phyloP scores from a whole-genome alignment of 2,888 invertebrate species.

The Thysanoteuthis rhombus region DNA sequence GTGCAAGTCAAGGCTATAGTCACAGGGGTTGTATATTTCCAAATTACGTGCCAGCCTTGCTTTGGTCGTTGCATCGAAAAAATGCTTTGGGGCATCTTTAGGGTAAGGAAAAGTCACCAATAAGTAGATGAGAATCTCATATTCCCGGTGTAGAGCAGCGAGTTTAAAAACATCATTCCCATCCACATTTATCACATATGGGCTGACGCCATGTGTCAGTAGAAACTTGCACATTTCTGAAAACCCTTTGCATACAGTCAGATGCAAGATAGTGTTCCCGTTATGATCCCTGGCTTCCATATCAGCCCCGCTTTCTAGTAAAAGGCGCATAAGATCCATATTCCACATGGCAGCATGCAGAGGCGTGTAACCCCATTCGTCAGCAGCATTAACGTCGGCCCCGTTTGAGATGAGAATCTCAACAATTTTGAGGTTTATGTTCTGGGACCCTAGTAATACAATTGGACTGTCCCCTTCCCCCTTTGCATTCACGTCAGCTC shows the following conservation, averaged over 20 bases:
- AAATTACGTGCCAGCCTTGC: neutral
- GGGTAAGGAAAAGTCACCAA: slow-evolving; percentile 19
- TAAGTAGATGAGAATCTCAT: neutral
- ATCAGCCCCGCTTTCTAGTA: slow-evolving; percentile 23
- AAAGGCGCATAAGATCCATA: neutral
- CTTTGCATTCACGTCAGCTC: slow-evolving; percentile 16
- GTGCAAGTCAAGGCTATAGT: neutral
- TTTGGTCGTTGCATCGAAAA: neutral
- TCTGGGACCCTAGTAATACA: neutral
- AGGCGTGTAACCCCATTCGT: slow-evolving; percentile 22
- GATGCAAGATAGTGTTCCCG: slow-evolving; percentile 13
- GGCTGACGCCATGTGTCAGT: neutral
- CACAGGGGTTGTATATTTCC: neutral
- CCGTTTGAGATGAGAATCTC: slow-evolving; percentile 17
- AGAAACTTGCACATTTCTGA: slow-evolving; percentile 16
- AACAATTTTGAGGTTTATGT: slow-evolving; percentile 14
- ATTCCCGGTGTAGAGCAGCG: slow-evolving; percentile 14
- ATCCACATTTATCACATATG: neutral
- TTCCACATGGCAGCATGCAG: slow-evolving; percentile 14
- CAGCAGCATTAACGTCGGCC: neutral
- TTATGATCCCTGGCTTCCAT: slow-evolving; percentile 17
- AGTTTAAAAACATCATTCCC: slow-evolving; percentile 20
- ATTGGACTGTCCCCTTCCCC: neutral
- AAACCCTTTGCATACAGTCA: slow-evolving; percentile 18
- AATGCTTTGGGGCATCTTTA: neutral